Conservation (phyloP, 2,797 vertebrate species). For the Craterocephalus amniculus region DNA sequence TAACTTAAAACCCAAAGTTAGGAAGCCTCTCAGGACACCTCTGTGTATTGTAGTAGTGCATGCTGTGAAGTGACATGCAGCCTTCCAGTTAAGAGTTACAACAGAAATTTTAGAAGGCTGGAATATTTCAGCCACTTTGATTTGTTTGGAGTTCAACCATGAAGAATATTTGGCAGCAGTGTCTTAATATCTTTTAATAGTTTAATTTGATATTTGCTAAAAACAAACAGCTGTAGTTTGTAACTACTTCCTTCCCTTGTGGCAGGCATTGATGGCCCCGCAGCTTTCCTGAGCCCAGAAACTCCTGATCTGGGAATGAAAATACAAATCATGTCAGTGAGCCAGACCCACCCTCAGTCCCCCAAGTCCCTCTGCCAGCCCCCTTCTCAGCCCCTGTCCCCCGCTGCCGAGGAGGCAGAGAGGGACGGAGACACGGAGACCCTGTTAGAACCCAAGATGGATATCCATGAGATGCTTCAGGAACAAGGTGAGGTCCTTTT, state of each 20-base stretch:
- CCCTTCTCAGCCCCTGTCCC: constrained; percentile 61
- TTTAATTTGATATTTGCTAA: too few relatives aligned
- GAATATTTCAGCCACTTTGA: too few relatives aligned
- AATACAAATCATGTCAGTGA: constrained; percentile 83
- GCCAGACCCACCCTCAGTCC: constrained; percentile 68
- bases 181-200: too few relatives aligned
- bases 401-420: constrained; percentile 77
- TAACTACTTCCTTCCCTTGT: not conserved
- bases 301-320: constrained; percentile 81
- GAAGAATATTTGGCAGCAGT: too few relatives aligned
- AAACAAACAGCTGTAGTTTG: not conserved
- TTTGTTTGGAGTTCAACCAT: too few relatives aligned
- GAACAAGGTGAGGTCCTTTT: constrained; percentile 84
- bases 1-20: too few relatives aligned
- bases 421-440: constrained; percentile 79
- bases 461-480: constrained; percentile 91
- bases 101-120: too few relatives aligned
- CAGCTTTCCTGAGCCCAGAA: constrained; percentile 86
- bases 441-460: constrained; percentile 82
- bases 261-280: constrained; percentile 92
- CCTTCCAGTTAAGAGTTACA: too few relatives aligned
- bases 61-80: too few relatives aligned
- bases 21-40: too few relatives aligned
- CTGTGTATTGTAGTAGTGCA: too few relatives aligned
- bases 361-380: constrained; percentile 47